Conservation (phyloP, 2,888 invertebrate genomes). For the Yponomeuta evonymella region DNA sequence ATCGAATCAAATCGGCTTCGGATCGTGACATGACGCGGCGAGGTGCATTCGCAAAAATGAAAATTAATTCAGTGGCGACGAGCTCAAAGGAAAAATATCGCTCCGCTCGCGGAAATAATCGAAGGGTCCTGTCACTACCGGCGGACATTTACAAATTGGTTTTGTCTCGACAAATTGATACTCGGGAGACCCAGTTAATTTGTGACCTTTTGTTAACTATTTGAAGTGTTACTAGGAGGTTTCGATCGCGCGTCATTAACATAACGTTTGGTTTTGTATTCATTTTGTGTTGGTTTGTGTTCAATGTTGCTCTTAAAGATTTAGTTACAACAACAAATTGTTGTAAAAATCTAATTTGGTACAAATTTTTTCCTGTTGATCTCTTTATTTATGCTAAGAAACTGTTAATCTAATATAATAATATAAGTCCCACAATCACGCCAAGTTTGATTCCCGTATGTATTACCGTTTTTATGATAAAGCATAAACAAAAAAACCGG, state of each 20-base stretch:
- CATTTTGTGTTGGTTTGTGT: neutral
- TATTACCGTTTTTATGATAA: no score
- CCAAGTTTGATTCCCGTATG: no score
- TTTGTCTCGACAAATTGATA: neutral
- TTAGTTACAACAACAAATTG: no score
- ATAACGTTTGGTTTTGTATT: neutral
- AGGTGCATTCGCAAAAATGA: constrained; percentile 19
- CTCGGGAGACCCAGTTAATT: neutral
- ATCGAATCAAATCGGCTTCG: neutral
- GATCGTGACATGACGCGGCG: neutral
- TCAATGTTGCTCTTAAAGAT: no score
- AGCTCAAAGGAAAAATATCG: constrained; percentile 8
- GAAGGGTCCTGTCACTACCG: neutral
- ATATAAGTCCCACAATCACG: no score
- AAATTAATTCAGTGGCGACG: constrained; percentile 11
- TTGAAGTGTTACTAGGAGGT: neutral
- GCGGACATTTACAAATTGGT: neutral
- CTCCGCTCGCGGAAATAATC: neutral
- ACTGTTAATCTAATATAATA: no score
- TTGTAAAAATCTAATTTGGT: no score
- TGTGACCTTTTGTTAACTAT: neutral
- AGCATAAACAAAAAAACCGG: no score
- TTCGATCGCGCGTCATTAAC: neutral
- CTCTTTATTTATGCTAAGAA: no score
- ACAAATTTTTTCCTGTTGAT: no score